phyloP scores from a whole-genome alignment of 92 coral and sea anemone species.

The Blastomussa wellsi region DNA sequence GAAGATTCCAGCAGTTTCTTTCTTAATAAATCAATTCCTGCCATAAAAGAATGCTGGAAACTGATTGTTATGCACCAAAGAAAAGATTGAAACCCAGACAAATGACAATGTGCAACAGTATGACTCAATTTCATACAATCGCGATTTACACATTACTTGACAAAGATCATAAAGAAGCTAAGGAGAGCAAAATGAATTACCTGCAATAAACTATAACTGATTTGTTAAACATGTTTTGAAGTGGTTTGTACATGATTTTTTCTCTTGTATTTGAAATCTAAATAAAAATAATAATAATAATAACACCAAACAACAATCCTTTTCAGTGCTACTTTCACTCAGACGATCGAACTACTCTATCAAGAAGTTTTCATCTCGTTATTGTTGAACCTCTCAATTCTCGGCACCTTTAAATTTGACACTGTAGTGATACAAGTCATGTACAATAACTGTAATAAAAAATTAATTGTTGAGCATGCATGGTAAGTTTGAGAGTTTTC shows the following conservation, averaged over 20 bases:
- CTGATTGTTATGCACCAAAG: not conserved
- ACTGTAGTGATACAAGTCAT: not conserved
- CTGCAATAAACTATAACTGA: not conserved
- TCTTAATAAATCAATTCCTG: not conserved
- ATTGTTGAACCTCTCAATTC: not conserved
- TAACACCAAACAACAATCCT: not conserved
- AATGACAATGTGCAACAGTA: not conserved
- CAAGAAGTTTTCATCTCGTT: too few species aligned
- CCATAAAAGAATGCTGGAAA: not conserved
- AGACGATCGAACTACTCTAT: too few species aligned
- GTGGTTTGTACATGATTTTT: not conserved
- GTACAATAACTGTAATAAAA: not conserved
- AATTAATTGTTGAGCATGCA: not conserved
- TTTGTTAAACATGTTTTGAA: not conserved
- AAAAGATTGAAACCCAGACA: not conserved
- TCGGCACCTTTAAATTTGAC: not conserved
- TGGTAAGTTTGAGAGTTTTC: not conserved
- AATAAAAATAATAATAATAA: not conserved
- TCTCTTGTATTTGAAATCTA: not conserved
- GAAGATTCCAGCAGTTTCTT: conserved; percentile 10
- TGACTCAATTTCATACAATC: not conserved
- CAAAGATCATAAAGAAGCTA: not conserved
- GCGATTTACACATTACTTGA: not conserved
- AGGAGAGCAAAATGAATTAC: not conserved
- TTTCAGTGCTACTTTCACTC: too few species aligned